Percentiles rank a stretch among this genome's conserved stretches.
Evolutionary conservation across 1,140 invertebrate species (phyloP).

Genomic region (Diorhabda elongata): DNA sequence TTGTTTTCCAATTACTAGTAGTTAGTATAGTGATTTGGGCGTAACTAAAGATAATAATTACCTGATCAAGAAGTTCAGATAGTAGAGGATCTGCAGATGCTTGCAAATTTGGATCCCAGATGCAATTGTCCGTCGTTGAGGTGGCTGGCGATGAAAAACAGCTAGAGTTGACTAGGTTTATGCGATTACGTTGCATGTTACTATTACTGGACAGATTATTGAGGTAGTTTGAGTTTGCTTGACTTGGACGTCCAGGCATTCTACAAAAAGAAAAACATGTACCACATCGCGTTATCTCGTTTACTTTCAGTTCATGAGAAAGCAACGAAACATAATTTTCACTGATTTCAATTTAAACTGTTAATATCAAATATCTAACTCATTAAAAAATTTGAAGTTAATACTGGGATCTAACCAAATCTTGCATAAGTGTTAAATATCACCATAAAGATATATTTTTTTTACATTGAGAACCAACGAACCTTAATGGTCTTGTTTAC

Average conservation of each 20-base stretch:
- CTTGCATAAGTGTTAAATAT: no score
- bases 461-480: no score
- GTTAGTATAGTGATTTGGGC: no score
- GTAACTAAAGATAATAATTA: background rate
- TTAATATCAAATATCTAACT: no score
- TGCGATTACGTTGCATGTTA: conserved; percentile 30
- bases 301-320: no score
- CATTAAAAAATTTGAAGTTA: no score
- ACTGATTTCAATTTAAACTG: no score
- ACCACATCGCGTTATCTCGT: background rate
- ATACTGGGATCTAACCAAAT: no score
- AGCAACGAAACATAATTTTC: no score
- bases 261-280: conserved; percentile 28
- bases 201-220: conserved; percentile 33
- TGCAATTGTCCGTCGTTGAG: conserved; percentile 34
- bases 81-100: conserved; percentile 64
- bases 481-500: no score
- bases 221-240: conserved; percentile 38
- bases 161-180: conserved; percentile 29
- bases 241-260: conserved; percentile 25
- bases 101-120: conserved; percentile 45
- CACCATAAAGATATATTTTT: no score
- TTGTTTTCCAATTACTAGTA: no score
- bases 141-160: conserved; percentile 30
- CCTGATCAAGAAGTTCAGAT: conserved; percentile 75